Evolutionary conservation across 2,113 vertebrate species (phyloP).

Genomic region (Epinephelus moara): DNA sequence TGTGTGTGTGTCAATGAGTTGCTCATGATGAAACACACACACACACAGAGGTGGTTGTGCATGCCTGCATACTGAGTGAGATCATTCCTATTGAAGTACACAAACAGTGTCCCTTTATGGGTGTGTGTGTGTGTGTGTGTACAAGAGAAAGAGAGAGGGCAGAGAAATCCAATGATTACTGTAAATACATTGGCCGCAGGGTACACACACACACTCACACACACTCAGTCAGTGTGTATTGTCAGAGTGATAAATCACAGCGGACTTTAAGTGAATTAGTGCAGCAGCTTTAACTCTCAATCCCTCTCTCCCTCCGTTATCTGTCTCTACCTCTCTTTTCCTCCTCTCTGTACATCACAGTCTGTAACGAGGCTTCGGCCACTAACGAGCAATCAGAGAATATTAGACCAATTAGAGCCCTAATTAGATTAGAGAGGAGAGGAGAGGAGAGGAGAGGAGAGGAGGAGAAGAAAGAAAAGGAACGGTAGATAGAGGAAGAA

Average conservation of each 20-base stretch:
- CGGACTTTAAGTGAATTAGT: slow-evolving; percentile 95
- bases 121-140: slow-evolving; percentile 9
- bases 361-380: slow-evolving; percentile 59
- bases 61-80: slow-evolving; percentile 28
- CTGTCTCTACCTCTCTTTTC: slow-evolving; percentile 3
- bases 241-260: slow-evolving; percentile 95
- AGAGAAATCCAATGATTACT: slow-evolving; percentile 85
- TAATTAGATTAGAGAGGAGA: slow-evolving; percentile 45
- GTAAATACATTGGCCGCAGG: slow-evolving; percentile 86
- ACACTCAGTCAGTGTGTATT: slow-evolving; percentile 85
- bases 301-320: slow-evolving; percentile 66
- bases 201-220: slow-evolving; percentile 58
- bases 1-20: neutral
- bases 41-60: slow-evolving; percentile 23
- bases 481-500: neutral
- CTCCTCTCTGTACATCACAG: slow-evolving; percentile 50
- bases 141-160: slow-evolving; percentile 41
- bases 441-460: neutral
- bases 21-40: neutral
- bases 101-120: neutral
- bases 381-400: slow-evolving; percentile 69
- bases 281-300: slow-evolving; percentile 91
- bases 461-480: too few relatives aligned
- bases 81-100: slow-evolving; percentile 30
- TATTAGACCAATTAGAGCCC: slow-evolving; percentile 66